A percentile compares a stretch with the other conserved stretches of the same genome.
phyloP scores from a whole-genome alignment of 2,113 vertebrate species.

The Pseudorasbora parva region DNA sequence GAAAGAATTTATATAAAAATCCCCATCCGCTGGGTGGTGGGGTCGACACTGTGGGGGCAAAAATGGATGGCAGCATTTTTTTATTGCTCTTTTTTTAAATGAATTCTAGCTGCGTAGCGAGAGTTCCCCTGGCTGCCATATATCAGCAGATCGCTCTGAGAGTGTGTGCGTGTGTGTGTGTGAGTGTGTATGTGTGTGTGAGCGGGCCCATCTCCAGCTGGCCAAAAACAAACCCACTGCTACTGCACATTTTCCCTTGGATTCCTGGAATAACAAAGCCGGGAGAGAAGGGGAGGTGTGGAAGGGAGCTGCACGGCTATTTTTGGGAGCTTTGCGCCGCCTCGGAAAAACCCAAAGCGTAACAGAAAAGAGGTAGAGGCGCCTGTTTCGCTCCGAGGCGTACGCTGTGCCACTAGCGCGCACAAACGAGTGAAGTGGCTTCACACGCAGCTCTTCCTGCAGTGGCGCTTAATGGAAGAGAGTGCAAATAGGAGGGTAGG shows the following conservation, averaged over 20 bases:
- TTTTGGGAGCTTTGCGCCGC: slow-evolving; percentile 53
- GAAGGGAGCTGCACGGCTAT: slow-evolving; percentile 37
- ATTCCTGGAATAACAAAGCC: slow-evolving; percentile 57
- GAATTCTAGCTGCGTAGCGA: slow-evolving; percentile 34
- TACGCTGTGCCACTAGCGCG: slow-evolving; percentile 36
- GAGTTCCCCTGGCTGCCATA: slow-evolving; percentile 29
- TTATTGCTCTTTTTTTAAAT: slow-evolving; percentile 22
- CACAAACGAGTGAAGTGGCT: slow-evolving; percentile 54
- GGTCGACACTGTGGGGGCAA: not conserved
- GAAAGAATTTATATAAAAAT: slow-evolving; percentile 21
- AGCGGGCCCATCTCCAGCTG: slow-evolving; percentile 41
- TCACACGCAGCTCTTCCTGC: slow-evolving; percentile 25
- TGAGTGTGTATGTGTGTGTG: not conserved
- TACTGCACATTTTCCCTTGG: slow-evolving; percentile 45
- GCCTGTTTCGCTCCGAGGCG: slow-evolving; percentile 40
- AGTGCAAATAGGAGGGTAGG: slow-evolving; percentile 52
- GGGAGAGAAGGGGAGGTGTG: slow-evolving; percentile 19
- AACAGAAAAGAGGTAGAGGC: slow-evolving; percentile 32
- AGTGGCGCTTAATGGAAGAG: slow-evolving; percentile 52
- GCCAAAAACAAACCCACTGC: slow-evolving; percentile 34
- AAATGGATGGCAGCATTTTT: slow-evolving; percentile 37
- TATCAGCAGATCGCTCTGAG: slow-evolving; percentile 31
- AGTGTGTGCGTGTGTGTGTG: not conserved
- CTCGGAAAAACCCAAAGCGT: slow-evolving; percentile 53
- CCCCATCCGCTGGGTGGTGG: not conserved